Evolutionary conservation across 2,113 vertebrate species (phyloP).

Genomic region (Nanorana parkeri): DNA sequence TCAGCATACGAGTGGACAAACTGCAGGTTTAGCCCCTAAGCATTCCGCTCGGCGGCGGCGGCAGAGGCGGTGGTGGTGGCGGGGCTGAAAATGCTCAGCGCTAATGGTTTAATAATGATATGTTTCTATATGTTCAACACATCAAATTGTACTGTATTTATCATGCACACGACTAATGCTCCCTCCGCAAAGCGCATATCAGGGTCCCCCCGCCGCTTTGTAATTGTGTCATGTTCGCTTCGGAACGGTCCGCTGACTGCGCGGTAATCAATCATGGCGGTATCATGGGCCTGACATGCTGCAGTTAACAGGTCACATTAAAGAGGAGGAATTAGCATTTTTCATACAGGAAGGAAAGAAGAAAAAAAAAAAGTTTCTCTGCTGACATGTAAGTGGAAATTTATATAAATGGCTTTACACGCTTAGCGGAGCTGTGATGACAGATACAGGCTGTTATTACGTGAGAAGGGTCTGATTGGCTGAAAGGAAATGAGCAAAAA

Average conservation of each 20-base stretch:
- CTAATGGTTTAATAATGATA: constrained; percentile 39
- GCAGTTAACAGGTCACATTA: too few relatives aligned
- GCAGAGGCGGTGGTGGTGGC: too few relatives aligned
- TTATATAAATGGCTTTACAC: background rate
- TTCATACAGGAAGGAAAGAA: background rate
- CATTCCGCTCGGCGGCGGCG: background rate
- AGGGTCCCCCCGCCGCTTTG: background rate
- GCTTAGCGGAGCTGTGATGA: background rate
- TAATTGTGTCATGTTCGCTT: constrained; percentile 21
- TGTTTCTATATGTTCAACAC: constrained; percentile 25
- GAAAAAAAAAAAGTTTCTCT: background rate
- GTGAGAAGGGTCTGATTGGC: background rate
- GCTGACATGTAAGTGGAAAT: background rate
- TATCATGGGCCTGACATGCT: too few relatives aligned
- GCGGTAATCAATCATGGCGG: background rate
- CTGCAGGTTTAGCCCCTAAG: background rate
- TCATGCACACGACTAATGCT: background rate
- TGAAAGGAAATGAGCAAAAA: too few relatives aligned
- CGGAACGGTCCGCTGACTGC: background rate
- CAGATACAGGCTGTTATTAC: background rate
- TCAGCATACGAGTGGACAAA: background rate
- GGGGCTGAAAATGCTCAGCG: too few relatives aligned
- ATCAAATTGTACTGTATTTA: constrained; percentile 16
- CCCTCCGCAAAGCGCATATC: background rate
- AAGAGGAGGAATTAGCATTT: background rate